Evolutionary conservation across 2,888 invertebrate species (phyloP).

Genomic region (Neoaliturus tenellus): DNA sequence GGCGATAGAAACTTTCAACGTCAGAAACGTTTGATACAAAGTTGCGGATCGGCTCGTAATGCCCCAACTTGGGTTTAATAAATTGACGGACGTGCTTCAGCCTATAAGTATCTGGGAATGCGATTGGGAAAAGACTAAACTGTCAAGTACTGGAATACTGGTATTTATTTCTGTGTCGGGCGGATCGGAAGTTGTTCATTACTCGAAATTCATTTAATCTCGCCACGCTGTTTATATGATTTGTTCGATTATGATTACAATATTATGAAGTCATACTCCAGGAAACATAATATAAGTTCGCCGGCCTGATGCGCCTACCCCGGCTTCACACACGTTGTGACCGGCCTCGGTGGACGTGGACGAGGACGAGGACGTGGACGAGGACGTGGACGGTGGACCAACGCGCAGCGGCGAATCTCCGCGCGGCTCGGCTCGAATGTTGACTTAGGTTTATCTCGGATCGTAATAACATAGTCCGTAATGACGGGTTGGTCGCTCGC

Average conservation of each 20-base stretch:
- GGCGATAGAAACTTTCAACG: constrained; percentile 14
- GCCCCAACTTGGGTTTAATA: constrained; percentile 3
- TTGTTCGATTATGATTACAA: too few relatives aligned
- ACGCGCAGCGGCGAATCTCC: background rate
- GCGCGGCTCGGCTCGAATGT: constrained; percentile 16
- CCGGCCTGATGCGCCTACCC: constrained; percentile 22
- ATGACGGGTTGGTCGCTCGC: constrained; percentile 24
- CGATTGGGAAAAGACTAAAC: too few relatives aligned
- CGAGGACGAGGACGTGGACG: too few relatives aligned
- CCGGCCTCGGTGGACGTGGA: too few relatives aligned
- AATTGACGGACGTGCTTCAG: background rate
- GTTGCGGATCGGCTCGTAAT: constrained; percentile 15
- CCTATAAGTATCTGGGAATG: too few relatives aligned
- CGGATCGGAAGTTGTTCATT: too few relatives aligned
- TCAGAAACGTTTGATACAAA: constrained; percentile 21
- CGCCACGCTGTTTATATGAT: too few relatives aligned
- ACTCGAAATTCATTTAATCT: too few relatives aligned
- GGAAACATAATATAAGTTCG: constrained; percentile 38
- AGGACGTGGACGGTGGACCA: too few relatives aligned
- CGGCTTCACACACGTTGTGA: background rate
- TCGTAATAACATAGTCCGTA: constrained; percentile 44
- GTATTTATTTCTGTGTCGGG: too few relatives aligned
- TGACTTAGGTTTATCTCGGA: constrained; percentile 49
- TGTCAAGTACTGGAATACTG: too few relatives aligned
- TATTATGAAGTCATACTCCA: too few relatives aligned